Evolutionary conservation across 2,888 invertebrate species (phyloP), one percentile per base, ranked within the genome.

Genomic region (Ferdinandea cuprea): DNA sequence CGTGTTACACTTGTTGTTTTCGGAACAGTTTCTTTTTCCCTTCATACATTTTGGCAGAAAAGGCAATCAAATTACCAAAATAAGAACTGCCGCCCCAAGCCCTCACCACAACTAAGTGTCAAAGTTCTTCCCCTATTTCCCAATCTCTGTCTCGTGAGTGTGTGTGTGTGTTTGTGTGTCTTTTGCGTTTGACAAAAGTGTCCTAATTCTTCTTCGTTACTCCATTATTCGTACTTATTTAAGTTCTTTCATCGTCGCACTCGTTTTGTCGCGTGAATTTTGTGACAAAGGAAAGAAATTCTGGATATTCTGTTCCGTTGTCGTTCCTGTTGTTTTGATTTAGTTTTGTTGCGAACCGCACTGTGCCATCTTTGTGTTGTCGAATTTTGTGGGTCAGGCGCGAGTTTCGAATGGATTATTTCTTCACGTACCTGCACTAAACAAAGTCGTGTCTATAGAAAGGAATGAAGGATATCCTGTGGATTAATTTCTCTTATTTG

Each of bases 401-500:
- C 52, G 42, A 21, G 32, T 50, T 28, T 61, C 30, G 8, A 15
- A 63, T 63, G 40, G 21, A 48, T 48, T 48, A n/a, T n/a, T n/a
- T n/a, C n/a, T n/a, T n/a, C n/a, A n/a, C n/a, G n/a, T 28, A 5
- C n/a, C 25, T 25, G 21, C 6, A 25, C 25, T 48, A 7, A 25
- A n/a, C 13, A 7, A 25, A 28, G 5, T 7, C 25, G 42, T 46
- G 3, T 46, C 59, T 30, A 28, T 37, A 66, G 19, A 58, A 80
- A 77, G 81, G 81, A 71, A 81, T 81, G 71, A 81, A 77, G 81
- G 46, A 77, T 71, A 77, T 32, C 59, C 52, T 58, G 46, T 65
- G 76, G 77, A 65, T 19, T 61, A 66, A 46, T 40, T 77, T 71
- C 17, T 61, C 59, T 66, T 77, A 66, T 71, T 77, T 77, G 71